A percentile compares a stretch with the other conserved stretches of the same genome.
Evolutionary conservation across 2,888 invertebrate genomes (phyloP).

Genomic region (Ophraella communa): DNA sequence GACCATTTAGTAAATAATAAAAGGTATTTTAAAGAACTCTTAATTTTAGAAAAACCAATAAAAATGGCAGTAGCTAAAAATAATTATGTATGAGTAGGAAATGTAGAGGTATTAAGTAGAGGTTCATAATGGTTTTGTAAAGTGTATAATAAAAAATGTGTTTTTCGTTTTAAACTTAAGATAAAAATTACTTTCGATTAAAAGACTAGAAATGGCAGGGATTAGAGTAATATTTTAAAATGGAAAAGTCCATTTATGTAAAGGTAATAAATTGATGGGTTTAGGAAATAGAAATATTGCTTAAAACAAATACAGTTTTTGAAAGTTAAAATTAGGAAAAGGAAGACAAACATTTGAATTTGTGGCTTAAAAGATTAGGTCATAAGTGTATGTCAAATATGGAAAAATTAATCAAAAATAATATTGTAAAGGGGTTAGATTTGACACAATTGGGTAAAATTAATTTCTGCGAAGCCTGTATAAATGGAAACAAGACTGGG

Average conservation of each 20-base stretch:
- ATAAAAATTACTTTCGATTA: not conserved
- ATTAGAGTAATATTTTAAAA: not conserved
- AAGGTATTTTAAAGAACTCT: not conserved
- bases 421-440: not conserved
- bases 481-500: not conserved
- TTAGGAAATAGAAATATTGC: not conserved
- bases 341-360: not conserved
- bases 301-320: too few species aligned
- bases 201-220: not conserved
- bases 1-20: not conserved
- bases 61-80: not conserved
- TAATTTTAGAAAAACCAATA: not conserved
- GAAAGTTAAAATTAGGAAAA: not conserved
- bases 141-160: not conserved
- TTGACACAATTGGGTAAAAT: not conserved
- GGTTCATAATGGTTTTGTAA: too few species aligned
- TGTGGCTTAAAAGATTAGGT: not conserved
- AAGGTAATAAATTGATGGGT: not conserved
- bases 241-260: not conserved
- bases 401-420: constrained; percentile 28
- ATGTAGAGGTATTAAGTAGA: not conserved
- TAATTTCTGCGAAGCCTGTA: not conserved
- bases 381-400: constrained; percentile 39
- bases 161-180: not conserved
- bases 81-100: not conserved